Base-by-base conservation (phyloP, 1,140 invertebrate genomes). In the Penaeus vannamei region DNA sequence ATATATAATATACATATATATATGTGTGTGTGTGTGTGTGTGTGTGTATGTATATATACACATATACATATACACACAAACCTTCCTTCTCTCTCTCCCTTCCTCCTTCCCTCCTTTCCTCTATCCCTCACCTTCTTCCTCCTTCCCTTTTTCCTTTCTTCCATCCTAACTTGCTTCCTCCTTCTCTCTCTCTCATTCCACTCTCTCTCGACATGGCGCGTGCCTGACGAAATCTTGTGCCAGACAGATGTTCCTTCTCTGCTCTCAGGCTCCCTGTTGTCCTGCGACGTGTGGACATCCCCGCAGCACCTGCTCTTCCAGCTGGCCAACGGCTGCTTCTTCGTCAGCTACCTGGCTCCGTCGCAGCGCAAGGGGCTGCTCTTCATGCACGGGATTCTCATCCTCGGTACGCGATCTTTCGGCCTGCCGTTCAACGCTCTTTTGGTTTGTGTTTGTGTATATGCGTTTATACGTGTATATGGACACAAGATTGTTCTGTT, bases 381-480 rank as follows among this genome's bases (percentile, higher is more conserved):
- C 1, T 96, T 97, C 93, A 96, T 97, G 95, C 97, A 97, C 92
- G 95, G 94, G 1, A 95, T 96, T 89, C 94, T 97, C 88, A 96
- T 97, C 84, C 93, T 96, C 82, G 96, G 96, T 97, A 94, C 94
- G 93, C 76, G n/a, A 0, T 81, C 23, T 14, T 36, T 36, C 29
- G 36, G 32, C 22, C 29, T 22, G 29, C 64, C 19, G 3, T 60
- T 19, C 17, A 22, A 42, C 59, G n/a, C 26, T 32, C 29, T 20
- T 22, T 53, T 5, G 32, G 26, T n/a, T 32, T 29, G 17, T 17
- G 36, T n/a, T 22, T 72, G 8, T 29, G 32, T 5, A 32, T 26
- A 32, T 32, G 66, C 23, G 23, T 26, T 32, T 72, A 26, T 72
- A 20, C 22, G n/a, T 32, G n/a, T 72, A 32, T 20, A 26, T n/a